Base-by-base conservation (phyloP, 2,888 invertebrate species). In the Nemotelus pantherinus region DNA sequence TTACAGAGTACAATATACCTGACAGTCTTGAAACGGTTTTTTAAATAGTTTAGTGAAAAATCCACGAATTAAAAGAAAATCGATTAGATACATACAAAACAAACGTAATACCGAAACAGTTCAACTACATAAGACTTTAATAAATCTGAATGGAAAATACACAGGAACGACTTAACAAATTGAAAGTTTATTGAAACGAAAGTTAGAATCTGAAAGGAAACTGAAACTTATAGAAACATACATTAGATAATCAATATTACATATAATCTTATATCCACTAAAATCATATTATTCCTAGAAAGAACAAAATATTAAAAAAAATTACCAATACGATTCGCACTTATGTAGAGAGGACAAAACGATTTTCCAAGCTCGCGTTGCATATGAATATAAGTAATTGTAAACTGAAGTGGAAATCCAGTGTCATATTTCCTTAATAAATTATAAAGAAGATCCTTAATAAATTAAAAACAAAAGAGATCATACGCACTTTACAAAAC, bases 1-100 rank as follows among this genome's bases (percentile, higher is more conserved):
- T 53, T 6, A 70, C 70, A 84, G 83, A 86, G 85, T 86, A 86
- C 85, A 86, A 86, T 85, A 84, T 84, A 86, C 85, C 85, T 86
- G 86, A 86, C 83, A 82, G 81, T 85, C 84, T 86, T 86, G 86
- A 86, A 85, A 86, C 82, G 80, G 80, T 81, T 82, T 81, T n/a
- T 76, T 78, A 79, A 75, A 77, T 78, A 65, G 43, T 43, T 70
- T 63, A 25, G 10, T 3, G 63, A 74, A n/a, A 1, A 74, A 41
- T 48, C 45, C 10, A 47, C 9, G 45, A 72, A 72, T 25, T 71
- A 55, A 53, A 71, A 57, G 3, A 72, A 2, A 58, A 72, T 25
- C 39, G 9, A 58, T 5, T n/a, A 48, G 41, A 68, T 25, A n/a
- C 25, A 2, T 50, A 10, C 7, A 68, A 68, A 9, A 25, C 39